These are phyloP conservation scores for Phataginus tetradactyla DNA, from an alignment of 2,797 vertebrate species.

Conservation along the genomic window DNA sequence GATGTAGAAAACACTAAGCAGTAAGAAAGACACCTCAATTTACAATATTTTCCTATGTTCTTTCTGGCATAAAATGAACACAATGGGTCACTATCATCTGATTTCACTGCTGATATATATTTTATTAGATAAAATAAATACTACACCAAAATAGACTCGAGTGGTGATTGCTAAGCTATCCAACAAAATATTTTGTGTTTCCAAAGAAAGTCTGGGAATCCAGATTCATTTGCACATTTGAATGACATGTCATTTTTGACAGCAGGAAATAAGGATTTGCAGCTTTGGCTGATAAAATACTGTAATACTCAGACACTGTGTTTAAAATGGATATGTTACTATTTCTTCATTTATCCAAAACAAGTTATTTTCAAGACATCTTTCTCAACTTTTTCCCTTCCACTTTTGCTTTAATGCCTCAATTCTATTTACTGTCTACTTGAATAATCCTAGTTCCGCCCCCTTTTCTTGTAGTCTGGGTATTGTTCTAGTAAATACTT, in stretches of 20 bases:
- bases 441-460: not conserved
- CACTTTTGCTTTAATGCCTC: not conserved
- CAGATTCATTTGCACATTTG: not conserved
- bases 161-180: not conserved
- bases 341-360: not conserved
- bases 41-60: not conserved
- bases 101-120: not conserved
- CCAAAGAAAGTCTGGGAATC: not conserved
- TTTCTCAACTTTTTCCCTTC: not conserved
- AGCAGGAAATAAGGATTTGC: not conserved
- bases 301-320: not conserved
- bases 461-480: not conserved
- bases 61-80: not conserved
- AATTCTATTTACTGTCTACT: not conserved
- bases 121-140: not conserved
- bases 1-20: not conserved
- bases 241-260: not conserved
- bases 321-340: not conserved
- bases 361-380: not conserved
- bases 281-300: not conserved
- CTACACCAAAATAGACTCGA: not conserved
- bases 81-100: not conserved
- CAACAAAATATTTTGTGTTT: conserved; percentile 10
- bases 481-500: not conserved
- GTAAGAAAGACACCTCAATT: not conserved